A percentile compares a stretch with the other conserved stretches of the same genome.
Evolutionary conservation across 2,113 vertebrate species (phyloP).

Genomic region (Empidonax traillii): DNA sequence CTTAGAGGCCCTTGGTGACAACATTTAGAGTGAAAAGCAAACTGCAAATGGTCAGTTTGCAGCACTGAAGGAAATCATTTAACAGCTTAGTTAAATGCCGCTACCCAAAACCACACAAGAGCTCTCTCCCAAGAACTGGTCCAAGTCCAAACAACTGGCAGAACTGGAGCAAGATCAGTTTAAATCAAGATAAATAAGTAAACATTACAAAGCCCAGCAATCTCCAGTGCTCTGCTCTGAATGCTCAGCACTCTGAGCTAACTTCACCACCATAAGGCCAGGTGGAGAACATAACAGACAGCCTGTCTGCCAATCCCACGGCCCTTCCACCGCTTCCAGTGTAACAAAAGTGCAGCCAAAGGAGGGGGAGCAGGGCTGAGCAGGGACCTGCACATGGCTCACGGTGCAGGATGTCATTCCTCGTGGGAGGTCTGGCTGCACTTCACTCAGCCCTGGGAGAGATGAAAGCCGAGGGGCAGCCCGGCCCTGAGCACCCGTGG

Average conservation of each 20-base stretch:
- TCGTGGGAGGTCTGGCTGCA: not conserved
- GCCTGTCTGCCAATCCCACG: fast-evolving
- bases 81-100: not conserved
- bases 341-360: fast-evolving
- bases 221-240: not conserved
- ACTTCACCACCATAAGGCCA: not conserved
- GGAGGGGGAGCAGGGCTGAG: not conserved
- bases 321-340: not conserved
- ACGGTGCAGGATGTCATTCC: not conserved
- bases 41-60: fast-evolving
- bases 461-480: not conserved
- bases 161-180: not conserved
- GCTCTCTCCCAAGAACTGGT: not conserved
- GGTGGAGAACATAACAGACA: not conserved
- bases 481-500: fast-evolving
- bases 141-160: not conserved
- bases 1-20: not conserved
- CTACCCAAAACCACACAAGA: not conserved
- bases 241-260: not conserved
- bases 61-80: not conserved
- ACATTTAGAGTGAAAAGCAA: not conserved
- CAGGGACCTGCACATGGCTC: not conserved
- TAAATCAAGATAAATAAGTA: not conserved
- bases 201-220: not conserved
- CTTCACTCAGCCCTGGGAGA: not conserved